Base-by-base conservation (phyloP, 2,888 invertebrate species). In the Lottia scabra region DNA sequence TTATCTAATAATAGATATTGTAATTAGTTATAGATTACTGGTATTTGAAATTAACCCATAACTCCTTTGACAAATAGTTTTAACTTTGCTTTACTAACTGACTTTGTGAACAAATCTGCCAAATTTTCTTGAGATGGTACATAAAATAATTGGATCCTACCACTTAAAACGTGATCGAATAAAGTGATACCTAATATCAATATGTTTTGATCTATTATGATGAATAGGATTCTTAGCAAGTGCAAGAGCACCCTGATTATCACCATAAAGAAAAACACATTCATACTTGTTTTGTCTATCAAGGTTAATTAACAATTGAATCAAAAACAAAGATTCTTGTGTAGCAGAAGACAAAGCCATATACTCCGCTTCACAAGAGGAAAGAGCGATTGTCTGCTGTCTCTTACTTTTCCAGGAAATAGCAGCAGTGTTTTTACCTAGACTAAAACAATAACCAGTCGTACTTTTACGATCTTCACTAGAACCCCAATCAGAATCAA, bases 331-430 rank as follows among this genome's bases (percentile, higher is more conserved):
- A 8, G 65, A 48, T 67, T 80, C 80, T 68, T 79, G 72, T 13
- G 75, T 69, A 19, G 78, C 74, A 23, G 67, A 63, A 43, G 71
- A 68, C 23, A 73, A 45, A 43, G 79, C 75, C 71, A 78, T 77
- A 56, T 79, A 81, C 64, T 81, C 81, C 16, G 79, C 75, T 71
- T 81, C 81, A 30, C 70, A 69, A 16, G 81, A 69, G 15, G 76
- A 75, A 0, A 72, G 65, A 1, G 78, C 77, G 10, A 78, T 75
- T 12, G 72, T 75, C 6, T 67, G 43, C 26, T 81, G 75, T 23
- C 70, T 62, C 63, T 70, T 73, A 12, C 56, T 67, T n/a, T 13
- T 63, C 76, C 75, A 77, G 10, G 56, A 46, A 0, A 69, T 76
- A 27, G n/a, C 65, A 46, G 66, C 16, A 8, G 48, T 62, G n/a